These are phyloP conservation scores for Glaucomys volans DNA, from an alignment of 2,113 vertebrate genomes.

Conservation along the genomic window DNA sequence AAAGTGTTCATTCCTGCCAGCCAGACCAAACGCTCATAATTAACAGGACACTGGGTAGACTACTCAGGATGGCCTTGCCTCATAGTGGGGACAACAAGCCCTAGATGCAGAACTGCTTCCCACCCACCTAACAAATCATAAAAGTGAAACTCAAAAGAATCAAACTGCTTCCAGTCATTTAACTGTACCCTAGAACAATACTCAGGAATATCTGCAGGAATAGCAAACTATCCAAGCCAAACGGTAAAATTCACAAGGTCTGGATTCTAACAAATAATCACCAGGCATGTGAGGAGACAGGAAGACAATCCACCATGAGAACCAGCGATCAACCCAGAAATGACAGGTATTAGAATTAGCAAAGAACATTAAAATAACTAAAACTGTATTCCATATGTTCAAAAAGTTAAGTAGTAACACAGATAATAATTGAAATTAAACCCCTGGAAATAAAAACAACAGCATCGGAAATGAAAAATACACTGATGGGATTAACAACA, in stretches of 20 bases:
- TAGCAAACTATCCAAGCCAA: not conserved
- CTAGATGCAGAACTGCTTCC: not conserved
- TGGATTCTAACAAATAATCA: not conserved
- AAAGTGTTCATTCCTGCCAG: not conserved
- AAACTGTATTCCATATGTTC: too few relatives aligned
- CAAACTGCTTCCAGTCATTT: not conserved
- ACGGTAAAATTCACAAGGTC: not conserved
- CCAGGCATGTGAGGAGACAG: not conserved
- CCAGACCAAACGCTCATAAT: not conserved
- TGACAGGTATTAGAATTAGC: too few relatives aligned
- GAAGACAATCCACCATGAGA: not conserved
- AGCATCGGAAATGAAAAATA: not conserved
- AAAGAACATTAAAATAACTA: too few relatives aligned
- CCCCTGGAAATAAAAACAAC: not conserved
- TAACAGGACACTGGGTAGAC: not conserved
- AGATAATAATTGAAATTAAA: not conserved
- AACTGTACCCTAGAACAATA: not conserved
- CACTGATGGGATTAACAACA: not conserved
- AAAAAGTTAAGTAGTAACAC: not conserved
- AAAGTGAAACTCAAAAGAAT: not conserved
- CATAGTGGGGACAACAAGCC: not conserved
- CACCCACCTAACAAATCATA: not conserved
- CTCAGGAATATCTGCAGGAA: not conserved
- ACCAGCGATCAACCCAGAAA: not conserved
- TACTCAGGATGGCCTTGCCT: not conserved